These are phyloP conservation scores for Vireo altiloquus DNA, from an alignment of 2,113 vertebrate genomes.

Conservation along the genomic window DNA sequence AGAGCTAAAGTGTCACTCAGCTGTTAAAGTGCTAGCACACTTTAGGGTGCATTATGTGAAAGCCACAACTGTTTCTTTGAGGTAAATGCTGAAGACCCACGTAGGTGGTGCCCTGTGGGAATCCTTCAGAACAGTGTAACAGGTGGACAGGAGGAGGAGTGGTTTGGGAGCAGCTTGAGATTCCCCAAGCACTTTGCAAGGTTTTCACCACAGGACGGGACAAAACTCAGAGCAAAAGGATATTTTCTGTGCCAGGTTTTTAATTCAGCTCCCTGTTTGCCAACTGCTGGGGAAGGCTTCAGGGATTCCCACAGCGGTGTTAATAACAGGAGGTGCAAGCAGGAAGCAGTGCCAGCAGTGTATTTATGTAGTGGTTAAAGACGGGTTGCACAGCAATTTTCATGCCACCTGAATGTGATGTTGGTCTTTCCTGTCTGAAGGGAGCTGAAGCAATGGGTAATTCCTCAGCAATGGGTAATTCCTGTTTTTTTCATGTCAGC, in stretches of 20 bases:
- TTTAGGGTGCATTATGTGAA: background rate
- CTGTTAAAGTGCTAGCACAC: slow-evolving; percentile 1
- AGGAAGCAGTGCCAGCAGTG: background rate
- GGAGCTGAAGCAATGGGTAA: background rate
- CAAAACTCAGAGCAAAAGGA: background rate
- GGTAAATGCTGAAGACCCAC: background rate
- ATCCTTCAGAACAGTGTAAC: background rate
- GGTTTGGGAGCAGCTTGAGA: background rate
- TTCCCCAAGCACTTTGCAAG: background rate
- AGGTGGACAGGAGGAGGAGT: background rate
- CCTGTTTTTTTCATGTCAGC: background rate
- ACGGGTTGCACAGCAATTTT: background rate
- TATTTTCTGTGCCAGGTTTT: background rate
- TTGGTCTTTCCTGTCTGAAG: background rate
- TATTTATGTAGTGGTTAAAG: background rate
- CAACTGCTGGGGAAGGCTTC: background rate
- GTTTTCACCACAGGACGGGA: background rate
- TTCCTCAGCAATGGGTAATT: background rate
- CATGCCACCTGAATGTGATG: background rate
- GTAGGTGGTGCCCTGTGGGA: background rate
- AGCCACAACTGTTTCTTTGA: background rate
- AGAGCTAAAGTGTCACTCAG: background rate
- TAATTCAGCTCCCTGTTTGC: background rate
- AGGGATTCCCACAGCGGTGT: background rate
- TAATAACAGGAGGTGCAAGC: background rate